A percentile compares a stretch with the other conserved stretches of the same genome.
Evolutionary conservation across 1,140 invertebrate species (phyloP).

Genomic region (Holotrichia oblita): DNA sequence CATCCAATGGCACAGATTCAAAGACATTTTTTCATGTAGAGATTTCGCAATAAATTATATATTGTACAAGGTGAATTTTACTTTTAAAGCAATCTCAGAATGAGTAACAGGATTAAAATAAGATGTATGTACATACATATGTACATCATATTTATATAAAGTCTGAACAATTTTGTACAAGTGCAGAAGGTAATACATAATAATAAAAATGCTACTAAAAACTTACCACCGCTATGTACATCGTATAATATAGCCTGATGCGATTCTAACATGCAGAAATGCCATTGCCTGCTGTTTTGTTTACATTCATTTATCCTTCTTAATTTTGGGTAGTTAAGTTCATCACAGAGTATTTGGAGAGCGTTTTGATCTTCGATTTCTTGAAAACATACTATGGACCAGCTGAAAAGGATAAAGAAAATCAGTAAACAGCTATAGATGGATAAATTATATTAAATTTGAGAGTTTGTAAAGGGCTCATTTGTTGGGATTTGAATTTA

Average conservation of each 20-base stretch:
- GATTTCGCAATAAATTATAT: too few species aligned
- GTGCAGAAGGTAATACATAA: too few species aligned
- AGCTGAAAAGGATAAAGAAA: slow-evolving; percentile 58
- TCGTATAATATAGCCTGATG: slow-evolving; percentile 66
- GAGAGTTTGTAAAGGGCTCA: too few species aligned
- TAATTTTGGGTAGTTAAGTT: slow-evolving; percentile 75
- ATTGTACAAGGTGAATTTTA: neutral
- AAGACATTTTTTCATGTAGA: neutral
- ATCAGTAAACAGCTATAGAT: neutral
- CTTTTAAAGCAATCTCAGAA: neutral
- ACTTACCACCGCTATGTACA: slow-evolving; percentile 60
- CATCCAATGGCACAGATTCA: neutral
- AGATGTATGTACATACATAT: too few species aligned
- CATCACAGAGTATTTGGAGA: slow-evolving; percentile 75
- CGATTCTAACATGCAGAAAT: slow-evolving; percentile 60
- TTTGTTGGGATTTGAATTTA: too few species aligned
- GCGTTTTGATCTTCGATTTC: slow-evolving; percentile 73
- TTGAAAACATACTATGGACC: slow-evolving; percentile 78
- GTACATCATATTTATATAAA: too few species aligned
- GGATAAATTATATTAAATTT: too few species aligned
- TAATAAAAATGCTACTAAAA: neutral
- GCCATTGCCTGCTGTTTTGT: slow-evolving; percentile 72
- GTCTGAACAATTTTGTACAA: too few species aligned
- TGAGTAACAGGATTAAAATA: too few species aligned
- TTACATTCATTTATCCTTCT: slow-evolving; percentile 73